Conservation (phyloP, 2,888 invertebrate species). For the Chymomyza fuscimana region DNA sequence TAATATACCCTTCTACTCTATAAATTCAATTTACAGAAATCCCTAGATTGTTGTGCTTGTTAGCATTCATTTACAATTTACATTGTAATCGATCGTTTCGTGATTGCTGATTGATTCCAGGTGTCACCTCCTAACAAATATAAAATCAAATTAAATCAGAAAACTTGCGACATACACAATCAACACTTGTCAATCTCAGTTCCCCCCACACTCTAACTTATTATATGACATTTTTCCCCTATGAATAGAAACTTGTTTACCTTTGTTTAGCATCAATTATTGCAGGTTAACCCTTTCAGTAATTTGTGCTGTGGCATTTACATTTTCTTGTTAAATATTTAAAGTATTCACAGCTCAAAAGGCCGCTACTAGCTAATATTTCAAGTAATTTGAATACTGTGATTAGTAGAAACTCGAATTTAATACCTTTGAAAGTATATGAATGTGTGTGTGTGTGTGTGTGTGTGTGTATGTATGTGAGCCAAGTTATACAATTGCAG, state of each 20-base stretch:
- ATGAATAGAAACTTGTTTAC: not conserved
- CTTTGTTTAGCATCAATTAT: not conserved
- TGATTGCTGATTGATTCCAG: not conserved
- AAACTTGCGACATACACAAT: not conserved
- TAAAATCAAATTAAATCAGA: not conserved
- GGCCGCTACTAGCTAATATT: not conserved
- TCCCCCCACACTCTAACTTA: no score
- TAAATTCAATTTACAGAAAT: no score
- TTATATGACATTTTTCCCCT: not conserved
- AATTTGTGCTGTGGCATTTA: not conserved
- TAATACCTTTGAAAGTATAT: not conserved
- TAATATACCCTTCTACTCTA: no score
- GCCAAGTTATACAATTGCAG: not conserved
- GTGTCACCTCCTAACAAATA: not conserved
- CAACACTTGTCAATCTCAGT: not conserved
- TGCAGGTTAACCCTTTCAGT: not conserved
- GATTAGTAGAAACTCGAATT: not conserved
- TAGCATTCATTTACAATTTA: slow-evolving; percentile 4
- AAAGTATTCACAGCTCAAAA: slow-evolving; percentile 1
- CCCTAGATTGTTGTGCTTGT: not conserved
- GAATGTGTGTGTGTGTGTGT: no score
- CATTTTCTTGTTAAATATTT: not conserved
- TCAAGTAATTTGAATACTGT: not conserved
- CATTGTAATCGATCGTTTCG: not conserved
- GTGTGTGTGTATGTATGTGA: not conserved